Conservation (phyloP, 2,113 vertebrate species). For the Sminthopsis crassicaudata region DNA sequence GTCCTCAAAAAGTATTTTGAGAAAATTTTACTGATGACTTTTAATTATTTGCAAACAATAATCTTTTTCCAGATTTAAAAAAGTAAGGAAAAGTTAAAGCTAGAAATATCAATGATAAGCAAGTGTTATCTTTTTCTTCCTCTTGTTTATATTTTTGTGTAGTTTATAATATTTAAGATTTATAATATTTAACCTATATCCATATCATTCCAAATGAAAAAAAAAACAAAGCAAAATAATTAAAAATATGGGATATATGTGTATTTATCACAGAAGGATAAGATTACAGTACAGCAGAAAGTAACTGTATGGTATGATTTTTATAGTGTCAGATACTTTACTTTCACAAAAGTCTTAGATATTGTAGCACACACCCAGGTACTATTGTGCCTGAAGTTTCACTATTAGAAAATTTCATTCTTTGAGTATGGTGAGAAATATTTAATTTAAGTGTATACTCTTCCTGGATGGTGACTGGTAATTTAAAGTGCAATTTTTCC, state of each 20-base stretch:
- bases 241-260: not conserved
- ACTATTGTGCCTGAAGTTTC: not conserved
- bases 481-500: no score
- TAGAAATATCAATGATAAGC: not conserved
- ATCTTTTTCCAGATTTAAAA: not conserved
- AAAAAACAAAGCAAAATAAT: not conserved
- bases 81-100: not conserved
- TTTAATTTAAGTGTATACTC: not conserved
- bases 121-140: not conserved
- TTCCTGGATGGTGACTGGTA: not conserved
- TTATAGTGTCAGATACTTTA: no score
- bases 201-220: not conserved
- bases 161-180: not conserved
- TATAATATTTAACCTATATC: not conserved
- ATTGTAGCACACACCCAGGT: not conserved
- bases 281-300: not conserved
- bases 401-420: not conserved
- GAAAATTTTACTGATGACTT: not conserved
- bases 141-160: not conserved
- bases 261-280: not conserved
- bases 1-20: not conserved
- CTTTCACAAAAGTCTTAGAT: not conserved
- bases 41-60: conserved; percentile 25
- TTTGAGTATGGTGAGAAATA: not conserved
- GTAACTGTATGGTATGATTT: not conserved